Base-by-base conservation (phyloP, 2,888 invertebrate species). In the Diarsia rubi region DNA sequence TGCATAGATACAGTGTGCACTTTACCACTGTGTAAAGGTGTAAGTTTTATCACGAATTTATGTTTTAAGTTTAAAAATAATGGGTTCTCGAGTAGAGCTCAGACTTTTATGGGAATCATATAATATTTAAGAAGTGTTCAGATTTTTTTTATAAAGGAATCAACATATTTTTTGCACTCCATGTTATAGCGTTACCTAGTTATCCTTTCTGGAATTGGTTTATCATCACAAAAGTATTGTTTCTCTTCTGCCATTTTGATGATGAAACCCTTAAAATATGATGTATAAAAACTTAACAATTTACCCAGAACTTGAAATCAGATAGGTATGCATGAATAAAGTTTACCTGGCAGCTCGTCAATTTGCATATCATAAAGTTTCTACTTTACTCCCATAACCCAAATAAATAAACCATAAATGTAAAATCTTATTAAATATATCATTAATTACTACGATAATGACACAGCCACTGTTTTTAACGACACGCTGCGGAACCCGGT, bases 371-470 rank as follows among this genome's bases (percentile, higher is more conserved):
- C 31, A 44, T 6, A 16, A 21, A 24, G 3, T 62, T 37, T 63
- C 54, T 57, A 37, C 67, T 27, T 70, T 60, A 44, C 52, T 73
- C 60, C 42, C 45, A 6, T 81, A 81, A 75, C 76, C 76, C 57
- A 84, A 84, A 82, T 81, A 81, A 71, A 59, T 52, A 42, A 69
- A 68, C 86, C 85, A 68, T 85, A 85, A 70, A 83, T 70, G 79
- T 63, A 73, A 75, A 78, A 71, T 67, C 66, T 59, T 71, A 69
- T 82, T 76, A 78, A 75, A 83, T 49, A 71, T 60, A 71, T 71
- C 62, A 79, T 75, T 85, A 87, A 85, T 86, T 79, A 76, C 57
- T 62, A 19, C 52, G 31, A 52, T 75, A 87, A 78, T 69, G 71
- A 74, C 77, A 70, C 70, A 64, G 83, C 77, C 66, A 77, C 81